Evolutionary conservation across 1,140 invertebrate species (phyloP).

Genomic region (Coelopa frigida): DNA sequence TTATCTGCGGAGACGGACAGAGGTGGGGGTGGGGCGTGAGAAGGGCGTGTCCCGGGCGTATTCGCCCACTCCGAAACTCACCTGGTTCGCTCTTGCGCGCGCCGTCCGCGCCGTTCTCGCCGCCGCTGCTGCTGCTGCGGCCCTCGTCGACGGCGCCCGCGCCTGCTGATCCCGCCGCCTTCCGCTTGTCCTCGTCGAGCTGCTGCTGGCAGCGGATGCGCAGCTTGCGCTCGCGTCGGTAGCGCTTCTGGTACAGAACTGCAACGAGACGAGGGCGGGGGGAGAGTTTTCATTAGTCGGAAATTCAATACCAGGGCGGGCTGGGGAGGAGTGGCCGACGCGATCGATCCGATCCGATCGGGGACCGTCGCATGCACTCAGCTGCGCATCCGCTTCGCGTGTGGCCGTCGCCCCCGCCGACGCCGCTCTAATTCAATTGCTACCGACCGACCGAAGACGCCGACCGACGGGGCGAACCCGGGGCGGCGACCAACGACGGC

Average conservation of each 20-base stretch:
- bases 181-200: constrained; percentile 53
- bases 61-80: constrained; percentile 16
- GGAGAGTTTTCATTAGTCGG: not conserved
- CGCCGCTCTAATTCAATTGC: constrained; percentile 19
- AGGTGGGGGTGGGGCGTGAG: constrained; percentile 18
- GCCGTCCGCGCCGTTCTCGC: not conserved
- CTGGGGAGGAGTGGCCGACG: not conserved
- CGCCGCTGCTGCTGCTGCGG: constrained; percentile 5
- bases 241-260: constrained; percentile 80
- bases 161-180: constrained; percentile 13
- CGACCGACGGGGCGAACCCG: no score
- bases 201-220: constrained; percentile 77
- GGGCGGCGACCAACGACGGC: no score
- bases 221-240: constrained; percentile 77
- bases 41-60: constrained; percentile 3
- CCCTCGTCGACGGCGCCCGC: constrained; percentile 17
- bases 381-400: constrained; percentile 37
- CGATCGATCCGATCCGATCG: constrained; percentile 5
- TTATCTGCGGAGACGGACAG: constrained; percentile 30
- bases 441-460: not conserved
- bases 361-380: constrained; percentile 18
- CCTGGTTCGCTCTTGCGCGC: constrained; percentile 15
- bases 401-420: constrained; percentile 25
- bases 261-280: constrained; percentile 24
- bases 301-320: not conserved